Base-by-base conservation (phyloP, 1,140 invertebrate genomes). In the Drosophila orena region DNA sequence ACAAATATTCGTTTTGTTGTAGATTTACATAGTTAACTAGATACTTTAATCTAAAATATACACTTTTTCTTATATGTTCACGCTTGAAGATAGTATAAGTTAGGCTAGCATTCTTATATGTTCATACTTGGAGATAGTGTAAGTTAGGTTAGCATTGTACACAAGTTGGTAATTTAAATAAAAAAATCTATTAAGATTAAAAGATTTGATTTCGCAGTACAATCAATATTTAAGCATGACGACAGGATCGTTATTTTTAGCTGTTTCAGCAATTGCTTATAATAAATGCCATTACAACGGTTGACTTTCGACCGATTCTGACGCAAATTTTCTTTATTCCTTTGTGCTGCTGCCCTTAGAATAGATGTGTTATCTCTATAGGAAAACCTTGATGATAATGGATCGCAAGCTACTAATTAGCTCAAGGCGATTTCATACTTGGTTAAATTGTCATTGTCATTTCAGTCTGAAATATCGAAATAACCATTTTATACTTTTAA, bases 291-390 rank as follows among this genome's bases (percentile, higher is more conserved):
- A 61, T 30, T 42, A 61, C 15, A 42, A 6, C 24, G 4, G 12
- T 58, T 58, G 35, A 61, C 53, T 42, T 61, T 59, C 22, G 3
- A 42, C 24, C 37, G 27, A 20, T 22, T 42, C 14, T 61, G 59
- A 61, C 59, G 59, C 59, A 61, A 58, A 34, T 56, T 54, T 61
- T 40, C 20, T 11, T 30, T 15, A 42, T 58, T 58, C 27, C 37
- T 58, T 58, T 61, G 59, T 61, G 17, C 22, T 42, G 14, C 24
- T 62, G 60, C 38, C 38, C 54, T 62, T 59, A 59, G 54, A 59
- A 43, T 17, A 2, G 4, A 8, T 2, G n/a, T 34, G 37, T 62
- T 58, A 62, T 62, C 59, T 58, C 37, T 10, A 15, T 14, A 7
- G 42, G 2, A 11, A 37, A 6, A 12, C 3, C 10, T 61, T 61